Percentiles rank a stretch among this genome's conserved stretches.
These are phyloP conservation scores for Corella eumyota DNA, from an alignment of 23 tunicate genomes.

Conservation along the genomic window DNA sequence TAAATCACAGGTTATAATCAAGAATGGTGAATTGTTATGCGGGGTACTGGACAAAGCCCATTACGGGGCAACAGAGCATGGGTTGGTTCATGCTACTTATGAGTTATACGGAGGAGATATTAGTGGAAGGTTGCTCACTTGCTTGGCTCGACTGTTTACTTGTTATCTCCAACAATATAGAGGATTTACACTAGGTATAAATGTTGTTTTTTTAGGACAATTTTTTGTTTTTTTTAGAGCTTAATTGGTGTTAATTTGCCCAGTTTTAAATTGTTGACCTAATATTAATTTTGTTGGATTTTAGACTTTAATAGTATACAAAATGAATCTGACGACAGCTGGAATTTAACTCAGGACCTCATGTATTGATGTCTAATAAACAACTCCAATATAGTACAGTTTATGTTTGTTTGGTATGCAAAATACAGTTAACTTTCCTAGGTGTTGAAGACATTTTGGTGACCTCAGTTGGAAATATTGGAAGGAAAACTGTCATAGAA, in stretches of 20 bases:
- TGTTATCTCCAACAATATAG: constrained; percentile 65
- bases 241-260: too few relatives aligned
- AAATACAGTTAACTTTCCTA: too few relatives aligned
- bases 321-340: too few relatives aligned
- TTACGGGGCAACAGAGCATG: constrained; percentile 76
- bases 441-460: constrained; percentile 84
- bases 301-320: too few relatives aligned
- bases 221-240: background rate
- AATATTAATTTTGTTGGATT: too few relatives aligned
- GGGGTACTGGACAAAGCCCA: constrained; percentile 93
- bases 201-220: too few relatives aligned
- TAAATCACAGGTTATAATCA: constrained; percentile 50
- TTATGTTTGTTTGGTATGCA: too few relatives aligned
- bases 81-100: constrained; percentile 68
- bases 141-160: constrained; percentile 73
- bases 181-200: constrained; percentile 93
- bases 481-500: constrained; percentile 28
- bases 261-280: too few relatives aligned
- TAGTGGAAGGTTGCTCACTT: constrained; percentile 67
- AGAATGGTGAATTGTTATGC: constrained; percentile 52
- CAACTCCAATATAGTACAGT: too few relatives aligned
- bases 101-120: constrained; percentile 79
- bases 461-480: constrained; percentile 23
- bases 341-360: too few relatives aligned
- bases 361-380: too few relatives aligned